Evolutionary conservation across 1,140 invertebrate species (phyloP).

Genomic region (Mizuhopecten yessoensis): DNA sequence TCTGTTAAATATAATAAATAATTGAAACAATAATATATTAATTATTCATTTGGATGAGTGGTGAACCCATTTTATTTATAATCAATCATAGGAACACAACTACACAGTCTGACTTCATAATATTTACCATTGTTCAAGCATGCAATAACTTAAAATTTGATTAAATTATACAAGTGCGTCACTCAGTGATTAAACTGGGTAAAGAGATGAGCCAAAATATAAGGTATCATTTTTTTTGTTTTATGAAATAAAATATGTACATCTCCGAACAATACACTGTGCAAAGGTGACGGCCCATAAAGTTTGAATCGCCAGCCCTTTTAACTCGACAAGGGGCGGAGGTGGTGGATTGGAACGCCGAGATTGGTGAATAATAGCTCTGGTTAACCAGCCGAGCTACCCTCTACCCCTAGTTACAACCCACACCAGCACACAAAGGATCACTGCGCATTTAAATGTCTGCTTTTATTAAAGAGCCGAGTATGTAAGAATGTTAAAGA

Average conservation of each 20-base stretch:
- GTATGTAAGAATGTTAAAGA: background rate
- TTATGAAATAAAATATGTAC: conserved; percentile 40
- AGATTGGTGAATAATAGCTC: background rate
- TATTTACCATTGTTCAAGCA: background rate
- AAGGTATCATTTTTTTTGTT: background rate
- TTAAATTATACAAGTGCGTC: conserved; percentile 23
- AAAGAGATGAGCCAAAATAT: conserved; percentile 39
- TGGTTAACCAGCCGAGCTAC: background rate
- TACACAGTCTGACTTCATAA: background rate
- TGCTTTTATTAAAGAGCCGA: background rate
- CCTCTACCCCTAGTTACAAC: background rate
- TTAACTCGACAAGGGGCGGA: background rate
- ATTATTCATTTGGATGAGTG: no score
- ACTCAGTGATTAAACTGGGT: conserved; percentile 15
- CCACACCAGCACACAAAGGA: background rate
- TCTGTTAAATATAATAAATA: no score
- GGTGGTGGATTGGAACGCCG: background rate
- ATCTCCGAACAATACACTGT: conserved; percentile 19
- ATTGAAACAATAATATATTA: no score
- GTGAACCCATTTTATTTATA: background rate
- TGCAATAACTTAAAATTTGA: background rate
- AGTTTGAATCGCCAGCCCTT: background rate
- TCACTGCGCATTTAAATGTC: conserved; percentile 19
- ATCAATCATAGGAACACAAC: background rate
- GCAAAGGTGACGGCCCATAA: conserved; percentile 31